These are phyloP conservation scores for Monopterus albus DNA, from an alignment of 2,113 vertebrate species.

Conservation along the genomic window DNA sequence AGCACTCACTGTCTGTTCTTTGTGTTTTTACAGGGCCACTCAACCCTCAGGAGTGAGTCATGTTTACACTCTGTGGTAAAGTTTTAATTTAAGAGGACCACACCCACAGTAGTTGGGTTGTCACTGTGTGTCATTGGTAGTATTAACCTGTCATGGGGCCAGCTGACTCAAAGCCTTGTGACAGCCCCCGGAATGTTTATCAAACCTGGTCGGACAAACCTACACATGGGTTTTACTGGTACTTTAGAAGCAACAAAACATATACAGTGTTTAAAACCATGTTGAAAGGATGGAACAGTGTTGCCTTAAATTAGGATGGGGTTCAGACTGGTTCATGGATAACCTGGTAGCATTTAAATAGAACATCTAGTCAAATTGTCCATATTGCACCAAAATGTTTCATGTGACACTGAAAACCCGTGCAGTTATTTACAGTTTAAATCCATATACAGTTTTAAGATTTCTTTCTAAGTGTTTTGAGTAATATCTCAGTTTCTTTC, in stretches of 20 bases:
- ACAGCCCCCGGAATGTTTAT: constrained; percentile 16
- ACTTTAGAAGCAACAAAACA: neutral
- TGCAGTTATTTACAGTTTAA: neutral
- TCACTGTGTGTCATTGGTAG: constrained; percentile 35
- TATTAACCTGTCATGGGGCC: constrained; percentile 41
- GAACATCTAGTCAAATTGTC: too few relatives aligned
- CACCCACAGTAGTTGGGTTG: too few relatives aligned
- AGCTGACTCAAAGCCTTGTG: constrained; percentile 25
- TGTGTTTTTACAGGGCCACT: constrained; percentile 66
- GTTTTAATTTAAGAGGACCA: too few relatives aligned
- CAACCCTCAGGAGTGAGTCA: constrained; percentile 71
- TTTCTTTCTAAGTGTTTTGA: too few relatives aligned
- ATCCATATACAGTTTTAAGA: fast-evolving
- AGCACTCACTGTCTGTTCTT: constrained; percentile 25
- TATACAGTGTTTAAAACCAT: neutral
- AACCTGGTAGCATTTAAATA: too few relatives aligned
- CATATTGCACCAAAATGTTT: too few relatives aligned
- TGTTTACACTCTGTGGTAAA: too few relatives aligned
- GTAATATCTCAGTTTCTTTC: neutral
- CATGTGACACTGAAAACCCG: too few relatives aligned
- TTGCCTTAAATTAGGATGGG: neutral
- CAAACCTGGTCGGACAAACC: neutral
- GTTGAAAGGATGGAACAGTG: too few relatives aligned
- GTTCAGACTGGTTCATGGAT: neutral
- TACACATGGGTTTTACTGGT: neutral